Base-by-base conservation (phyloP, 2,888 invertebrate species). In the Mycogona germanica region DNA sequence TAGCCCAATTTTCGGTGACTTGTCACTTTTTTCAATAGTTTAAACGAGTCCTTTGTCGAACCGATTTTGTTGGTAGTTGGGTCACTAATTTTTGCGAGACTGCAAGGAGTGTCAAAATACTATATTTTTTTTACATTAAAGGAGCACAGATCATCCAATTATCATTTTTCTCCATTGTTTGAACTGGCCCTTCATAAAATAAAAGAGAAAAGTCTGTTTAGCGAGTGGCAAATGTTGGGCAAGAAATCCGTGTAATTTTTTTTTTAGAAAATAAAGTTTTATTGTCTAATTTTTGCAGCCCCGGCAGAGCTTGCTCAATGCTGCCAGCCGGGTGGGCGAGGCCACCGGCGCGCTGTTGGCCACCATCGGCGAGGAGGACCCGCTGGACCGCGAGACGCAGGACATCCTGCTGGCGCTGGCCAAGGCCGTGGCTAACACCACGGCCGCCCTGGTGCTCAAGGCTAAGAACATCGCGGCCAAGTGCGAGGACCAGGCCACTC, bases 371-470 rank as follows among this genome's bases (percentile, higher is more conserved):
- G 91, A 92, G 64, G 91, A 91, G 57, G 70, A 69, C 23, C 85
- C 85, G n/a, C 80, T 81, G 14, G 54, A 55, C 21, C 45, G 56
- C 37, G 61, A 63, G 53, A 58, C 60, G 6, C 64, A 73, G 75
- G 97, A 98, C 63, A 85, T 91, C 73, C 78, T 98, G 0, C 75
- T 98, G 25, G 86, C 88, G 0, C 75, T 96, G 61, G 97, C 97
- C 5, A 97, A 97, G 72, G 89, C 88, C 0, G 97, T 98, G 29
- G 98, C 98, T 40, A 98, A 96, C 68, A 91, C 95, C 2, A 96
- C 98, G 0, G 97, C 98, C 0, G 88, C 91, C 1, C 73, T 98
- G 50, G 97, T 99, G 2, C 76, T 97, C 52, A 88, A 91, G 67
- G 96, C 97, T 0, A 96, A 97, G 75, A 87, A 88, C 64, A 93